Evolutionary conservation across 1,140 invertebrate genomes (phyloP), one percentile per base, ranked within the genome.

Genomic region (Bilobella aurantiaca): DNA sequence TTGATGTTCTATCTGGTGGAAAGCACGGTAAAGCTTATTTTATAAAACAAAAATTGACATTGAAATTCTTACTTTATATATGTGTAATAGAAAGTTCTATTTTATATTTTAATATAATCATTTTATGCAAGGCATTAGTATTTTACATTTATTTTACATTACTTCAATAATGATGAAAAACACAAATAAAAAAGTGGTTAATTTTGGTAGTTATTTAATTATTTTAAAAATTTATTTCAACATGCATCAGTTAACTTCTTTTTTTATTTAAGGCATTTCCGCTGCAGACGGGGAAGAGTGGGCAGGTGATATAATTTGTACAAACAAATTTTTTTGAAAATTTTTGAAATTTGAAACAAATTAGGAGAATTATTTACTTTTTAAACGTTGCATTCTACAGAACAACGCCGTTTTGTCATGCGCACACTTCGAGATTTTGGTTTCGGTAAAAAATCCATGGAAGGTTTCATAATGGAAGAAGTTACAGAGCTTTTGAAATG

Each of bases 341-440:
- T n/a, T n/a, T n/a, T 18, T 42, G 34, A 42, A 42, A 12, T 42
- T 12, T 12, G 34, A 42, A 42, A n/a, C n/a, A n/a, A n/a, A n/a
- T n/a, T n/a, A n/a, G n/a, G n/a, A n/a, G n/a, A n/a, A n/a, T n/a
- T n/a, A n/a, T n/a, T n/a, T n/a, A n/a, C n/a, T n/a, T n/a, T n/a
- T n/a, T 42, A 12, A 42, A 42, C 18, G 18, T 42, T 42, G 8
- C 18, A 8, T 42, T 42, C 34, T 12, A 42, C 8, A 42, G 66
- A 68, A 29, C 66, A 68, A 53, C 8, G 66, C 27, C 49, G 53
- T n/a, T 68, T 68, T 29, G 62, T 63, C 16, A 18, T 68, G 37
- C 14, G 63, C n/a, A 62, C 42, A 27, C 46, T 68, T 2, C 47
- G 37, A 27, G 62, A 64, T 21, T 34, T 68, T 12, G 66, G 66